Evolutionary conservation across 2,113 vertebrate species (phyloP).

Genomic region (Paralichthys olivaceus): DNA sequence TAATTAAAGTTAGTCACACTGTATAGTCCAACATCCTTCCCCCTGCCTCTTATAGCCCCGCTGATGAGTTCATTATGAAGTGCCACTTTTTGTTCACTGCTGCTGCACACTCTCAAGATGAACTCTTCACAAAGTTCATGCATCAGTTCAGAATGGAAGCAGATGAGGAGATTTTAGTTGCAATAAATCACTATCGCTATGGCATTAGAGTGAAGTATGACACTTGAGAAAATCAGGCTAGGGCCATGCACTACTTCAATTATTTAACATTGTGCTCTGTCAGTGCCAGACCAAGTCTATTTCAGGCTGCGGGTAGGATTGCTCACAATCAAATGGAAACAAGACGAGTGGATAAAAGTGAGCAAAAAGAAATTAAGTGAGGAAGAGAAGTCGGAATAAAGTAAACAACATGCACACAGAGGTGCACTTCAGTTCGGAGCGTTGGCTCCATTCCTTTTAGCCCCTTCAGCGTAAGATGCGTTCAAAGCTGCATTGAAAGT

Average conservation of each 20-base stretch:
- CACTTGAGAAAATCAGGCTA: conserved; percentile 36
- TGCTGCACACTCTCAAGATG: conserved; percentile 28
- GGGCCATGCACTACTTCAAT: conserved; percentile 67
- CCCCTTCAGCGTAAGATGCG: conserved; percentile 20
- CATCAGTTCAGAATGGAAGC: conserved; percentile 31
- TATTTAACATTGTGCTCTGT: conserved; percentile 71
- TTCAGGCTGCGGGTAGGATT: conserved; percentile 58
- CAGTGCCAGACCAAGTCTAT: conserved; percentile 73
- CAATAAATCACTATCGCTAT: conserved; percentile 26
- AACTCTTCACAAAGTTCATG: conserved; percentile 43
- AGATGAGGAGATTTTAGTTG: conserved; percentile 28
- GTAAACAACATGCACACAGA: background rate
- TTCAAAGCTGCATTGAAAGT: conserved; percentile 39
- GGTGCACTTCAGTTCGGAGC: background rate
- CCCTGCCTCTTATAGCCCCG: conserved; percentile 24
- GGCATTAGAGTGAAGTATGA: conserved; percentile 41
- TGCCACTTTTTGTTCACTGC: conserved; percentile 28
- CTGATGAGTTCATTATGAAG: conserved; percentile 56
- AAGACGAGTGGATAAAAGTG: conserved; percentile 9
- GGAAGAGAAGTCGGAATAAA: background rate
- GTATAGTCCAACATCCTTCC: conserved; percentile 39
- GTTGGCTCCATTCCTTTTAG: background rate
- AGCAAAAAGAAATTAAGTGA: background rate
- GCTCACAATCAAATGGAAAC: conserved; percentile 36
- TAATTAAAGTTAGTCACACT: conserved; percentile 74